A percentile compares a stretch with the other conserved stretches of the same genome.
Evolutionary conservation across 1,140 invertebrate species (phyloP).

Genomic region (Drosophila willistoni): DNA sequence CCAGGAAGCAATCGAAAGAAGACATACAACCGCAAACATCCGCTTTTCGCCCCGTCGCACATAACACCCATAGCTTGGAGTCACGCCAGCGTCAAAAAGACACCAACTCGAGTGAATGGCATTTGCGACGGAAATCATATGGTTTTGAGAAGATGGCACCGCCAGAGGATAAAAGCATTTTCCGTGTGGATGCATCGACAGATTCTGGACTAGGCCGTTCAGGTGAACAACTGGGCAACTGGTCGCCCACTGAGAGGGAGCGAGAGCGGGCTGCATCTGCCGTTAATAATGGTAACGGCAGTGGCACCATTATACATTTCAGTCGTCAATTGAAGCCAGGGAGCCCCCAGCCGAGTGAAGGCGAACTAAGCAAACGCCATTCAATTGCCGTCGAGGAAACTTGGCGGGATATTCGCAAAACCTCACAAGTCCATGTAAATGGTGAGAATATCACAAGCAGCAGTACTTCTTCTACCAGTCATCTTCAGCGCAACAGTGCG

Average conservation of each 20-base stretch:
- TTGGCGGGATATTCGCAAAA: slow-evolving; percentile 83
- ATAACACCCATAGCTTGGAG: slow-evolving; percentile 85
- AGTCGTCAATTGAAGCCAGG: slow-evolving; percentile 27
- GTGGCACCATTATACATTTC: slow-evolving; percentile 75
- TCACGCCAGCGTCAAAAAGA: slow-evolving; percentile 83
- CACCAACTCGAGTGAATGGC: slow-evolving; percentile 86
- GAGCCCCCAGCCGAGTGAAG: slow-evolving; percentile 41
- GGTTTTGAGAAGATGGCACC: slow-evolving; percentile 88
- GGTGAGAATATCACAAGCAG: slow-evolving; percentile 33
- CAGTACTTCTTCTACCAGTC: slow-evolving; percentile 81
- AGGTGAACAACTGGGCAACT: slow-evolving; percentile 86
- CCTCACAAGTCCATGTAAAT: slow-evolving; percentile 75
- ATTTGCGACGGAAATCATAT: slow-evolving; percentile 88
- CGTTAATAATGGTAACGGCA: slow-evolving; percentile 29
- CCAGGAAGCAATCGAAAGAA: slow-evolving; percentile 70
- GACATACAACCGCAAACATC: slow-evolving; percentile 33
- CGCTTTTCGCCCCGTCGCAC: slow-evolving; percentile 65
- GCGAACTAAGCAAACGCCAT: slow-evolving; percentile 84
- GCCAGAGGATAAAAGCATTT: slow-evolving; percentile 83
- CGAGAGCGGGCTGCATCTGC: slow-evolving; percentile 26
- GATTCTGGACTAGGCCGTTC: slow-evolving; percentile 89
- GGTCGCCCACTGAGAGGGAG: slow-evolving; percentile 71
- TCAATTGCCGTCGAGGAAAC: slow-evolving; percentile 86
- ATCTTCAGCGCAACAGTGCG: slow-evolving; percentile 47
- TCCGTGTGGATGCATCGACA: slow-evolving; percentile 87